Conservation (phyloP, 1,140 invertebrate species). For the Panulirus ornatus region DNA sequence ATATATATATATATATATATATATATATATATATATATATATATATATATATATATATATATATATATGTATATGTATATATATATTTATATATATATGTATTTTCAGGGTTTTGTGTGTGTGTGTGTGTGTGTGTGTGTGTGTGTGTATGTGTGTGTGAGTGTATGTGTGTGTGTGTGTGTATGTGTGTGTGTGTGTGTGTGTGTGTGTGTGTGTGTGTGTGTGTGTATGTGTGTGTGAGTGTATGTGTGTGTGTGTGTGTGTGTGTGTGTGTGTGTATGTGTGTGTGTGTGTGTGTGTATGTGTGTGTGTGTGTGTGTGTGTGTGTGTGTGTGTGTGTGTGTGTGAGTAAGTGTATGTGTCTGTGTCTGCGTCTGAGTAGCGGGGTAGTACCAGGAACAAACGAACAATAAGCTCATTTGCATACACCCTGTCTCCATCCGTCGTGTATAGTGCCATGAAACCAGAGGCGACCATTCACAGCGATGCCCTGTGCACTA, state of each 20-base stretch:
- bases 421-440: too few species aligned
- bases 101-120: neutral
- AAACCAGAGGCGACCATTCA: too few species aligned
- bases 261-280: neutral
- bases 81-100: conserved; percentile 8
- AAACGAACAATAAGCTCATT: too few species aligned
- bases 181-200: conserved; percentile 23
- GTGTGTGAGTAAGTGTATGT: too few species aligned
- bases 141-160: conserved; percentile 24
- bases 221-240: conserved; percentile 32
- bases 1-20: conserved; percentile 16
- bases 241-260: neutral
- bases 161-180: conserved; percentile 5
- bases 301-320: neutral
- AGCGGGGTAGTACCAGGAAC: too few species aligned
- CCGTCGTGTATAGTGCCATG: too few species aligned
- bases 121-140: conserved; percentile 1
- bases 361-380: too few species aligned
- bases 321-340: neutral
- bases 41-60: conserved; percentile 53
- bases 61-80: neutral
- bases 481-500: too few species aligned
- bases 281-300: conserved; percentile 3
- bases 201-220: conserved; percentile 29
- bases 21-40: conserved; percentile 56